Evolutionary conservation across 2,797 vertebrate genomes (phyloP).

Genomic region (Myotis findleyi): DNA sequence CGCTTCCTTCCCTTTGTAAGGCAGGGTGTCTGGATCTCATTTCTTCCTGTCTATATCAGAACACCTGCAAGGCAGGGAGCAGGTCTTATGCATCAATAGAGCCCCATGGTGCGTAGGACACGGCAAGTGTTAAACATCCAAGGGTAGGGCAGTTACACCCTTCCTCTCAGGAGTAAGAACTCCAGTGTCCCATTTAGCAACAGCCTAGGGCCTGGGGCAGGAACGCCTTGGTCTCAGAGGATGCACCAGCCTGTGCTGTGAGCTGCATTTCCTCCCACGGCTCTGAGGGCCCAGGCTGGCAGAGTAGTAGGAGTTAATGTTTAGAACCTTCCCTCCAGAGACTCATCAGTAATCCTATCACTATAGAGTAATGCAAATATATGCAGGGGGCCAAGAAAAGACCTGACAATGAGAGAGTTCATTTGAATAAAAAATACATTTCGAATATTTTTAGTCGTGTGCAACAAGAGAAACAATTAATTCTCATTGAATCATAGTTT

Average conservation of each 20-base stretch:
- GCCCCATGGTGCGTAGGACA: too few species aligned
- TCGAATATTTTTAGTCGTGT: not conserved
- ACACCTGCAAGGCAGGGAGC: not conserved
- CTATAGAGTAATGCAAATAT: not conserved
- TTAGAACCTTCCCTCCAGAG: not conserved
- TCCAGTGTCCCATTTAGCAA: not conserved
- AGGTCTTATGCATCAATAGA: not conserved
- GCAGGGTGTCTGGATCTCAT: not conserved
- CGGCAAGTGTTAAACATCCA: not conserved
- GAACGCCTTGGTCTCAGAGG: not conserved
- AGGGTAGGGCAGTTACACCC: not conserved
- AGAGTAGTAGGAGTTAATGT: not conserved
- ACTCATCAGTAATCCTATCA: not conserved
- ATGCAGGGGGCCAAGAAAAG: not conserved
- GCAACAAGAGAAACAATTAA: not conserved
- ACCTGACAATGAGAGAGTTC: not conserved
- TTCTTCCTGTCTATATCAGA: not conserved
- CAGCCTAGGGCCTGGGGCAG: not conserved
- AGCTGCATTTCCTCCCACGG: not conserved
- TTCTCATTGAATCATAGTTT: not conserved
- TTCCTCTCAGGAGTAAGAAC: not conserved
- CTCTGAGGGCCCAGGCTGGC: not conserved
- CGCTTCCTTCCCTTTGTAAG: not conserved
- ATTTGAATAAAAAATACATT: not conserved
- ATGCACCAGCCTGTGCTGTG: not conserved